Evolutionary conservation across 2,797 vertebrate species (phyloP).

Genomic region (Chelmon rostratus): DNA sequence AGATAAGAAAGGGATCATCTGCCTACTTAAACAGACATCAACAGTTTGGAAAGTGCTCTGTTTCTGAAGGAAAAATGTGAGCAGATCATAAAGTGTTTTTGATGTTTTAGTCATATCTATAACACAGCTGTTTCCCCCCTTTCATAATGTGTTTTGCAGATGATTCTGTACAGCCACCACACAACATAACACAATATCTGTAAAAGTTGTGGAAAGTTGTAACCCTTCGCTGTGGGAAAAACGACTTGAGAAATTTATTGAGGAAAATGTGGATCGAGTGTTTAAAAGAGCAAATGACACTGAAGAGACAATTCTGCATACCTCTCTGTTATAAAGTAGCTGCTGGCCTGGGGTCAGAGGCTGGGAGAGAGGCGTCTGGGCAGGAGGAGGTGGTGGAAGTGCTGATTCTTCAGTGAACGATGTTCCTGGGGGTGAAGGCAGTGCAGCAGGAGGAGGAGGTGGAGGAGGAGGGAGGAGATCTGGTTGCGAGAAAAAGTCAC

Average conservation of each 20-base stretch:
- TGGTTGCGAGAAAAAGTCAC: slow-evolving; percentile 42
- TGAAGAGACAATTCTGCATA: slow-evolving; percentile 48
- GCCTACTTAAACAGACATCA: background rate
- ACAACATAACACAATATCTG: slow-evolving; percentile 36
- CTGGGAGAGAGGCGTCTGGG: slow-evolving; percentile 40
- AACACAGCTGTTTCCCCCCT: slow-evolving; percentile 45
- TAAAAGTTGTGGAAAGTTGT: slow-evolving; percentile 28
- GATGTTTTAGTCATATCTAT: slow-evolving; percentile 40
- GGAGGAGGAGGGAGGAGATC: slow-evolving; percentile 57
- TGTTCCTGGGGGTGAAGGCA: slow-evolving; percentile 36
- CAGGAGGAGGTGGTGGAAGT: slow-evolving; percentile 63
- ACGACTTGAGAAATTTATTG: background rate
- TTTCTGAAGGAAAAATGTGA: slow-evolving; percentile 15
- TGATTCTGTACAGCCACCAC: slow-evolving; percentile 20
- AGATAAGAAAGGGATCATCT: background rate
- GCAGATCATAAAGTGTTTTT: slow-evolving; percentile 25
- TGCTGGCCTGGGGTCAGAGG: slow-evolving; percentile 54
- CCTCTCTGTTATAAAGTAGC: slow-evolving; percentile 68
- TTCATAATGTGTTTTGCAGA: slow-evolving; percentile 55
- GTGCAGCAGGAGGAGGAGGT: slow-evolving; percentile 51
- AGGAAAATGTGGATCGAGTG: slow-evolving; percentile 6
- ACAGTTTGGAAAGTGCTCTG: slow-evolving; percentile 26
- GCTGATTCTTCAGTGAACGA: slow-evolving; percentile 52
- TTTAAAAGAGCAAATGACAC: slow-evolving; percentile 12
- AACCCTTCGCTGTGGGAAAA: slow-evolving; percentile 29